Base-by-base conservation (phyloP, 1,140 invertebrate species). In the Megalopta genalis region DNA sequence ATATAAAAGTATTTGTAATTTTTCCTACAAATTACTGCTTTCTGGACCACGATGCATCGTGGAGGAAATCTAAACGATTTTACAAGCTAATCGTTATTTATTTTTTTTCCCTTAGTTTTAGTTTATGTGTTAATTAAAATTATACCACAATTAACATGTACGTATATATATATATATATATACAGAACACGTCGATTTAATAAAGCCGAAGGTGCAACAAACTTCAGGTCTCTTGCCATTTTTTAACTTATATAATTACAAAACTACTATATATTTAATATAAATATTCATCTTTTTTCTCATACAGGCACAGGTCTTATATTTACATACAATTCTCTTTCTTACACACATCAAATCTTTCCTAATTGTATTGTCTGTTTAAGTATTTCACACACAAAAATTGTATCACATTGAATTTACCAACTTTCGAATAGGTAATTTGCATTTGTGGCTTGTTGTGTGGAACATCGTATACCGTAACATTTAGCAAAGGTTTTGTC, bases 271-370 rank as follows among this genome's bases (percentile, higher is more conserved):
- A 86, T 80, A 78, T 71, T 75, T 54, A 67, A 79, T 88, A 88
- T 86, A 88, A 88, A 88, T 88, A 88, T 85, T 57, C 80, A 59
- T 87, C 76, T 83, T 74, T 59, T 88, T 80, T 85, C 63, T 84
- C 85, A 80, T 78, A 71, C 80, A 87, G 86, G 86, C 87, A 88
- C 85, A 69, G 21, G n/a, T 87, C 73, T 87, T 87, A 80, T 86
- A 67, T 86, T 63, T 84, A 88, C 73, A 62, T 80, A 80, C 57
- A 84, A 21, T 46, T 69, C 62, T 27, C 12, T 72, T 64, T 70
- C 21, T 49, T 69, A 46, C 10, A 23, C 37, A 23, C 18, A 25
- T 63, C 52, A 37, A 78, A 73, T 84, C 25, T 63, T 67, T 80
- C 68, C 18, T 39, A 60, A 73, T 52, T 37, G 37, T 84, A 87